phyloP scores from a whole-genome alignment of 2,888 invertebrate genomes.

The Parnassius orleans region DNA sequence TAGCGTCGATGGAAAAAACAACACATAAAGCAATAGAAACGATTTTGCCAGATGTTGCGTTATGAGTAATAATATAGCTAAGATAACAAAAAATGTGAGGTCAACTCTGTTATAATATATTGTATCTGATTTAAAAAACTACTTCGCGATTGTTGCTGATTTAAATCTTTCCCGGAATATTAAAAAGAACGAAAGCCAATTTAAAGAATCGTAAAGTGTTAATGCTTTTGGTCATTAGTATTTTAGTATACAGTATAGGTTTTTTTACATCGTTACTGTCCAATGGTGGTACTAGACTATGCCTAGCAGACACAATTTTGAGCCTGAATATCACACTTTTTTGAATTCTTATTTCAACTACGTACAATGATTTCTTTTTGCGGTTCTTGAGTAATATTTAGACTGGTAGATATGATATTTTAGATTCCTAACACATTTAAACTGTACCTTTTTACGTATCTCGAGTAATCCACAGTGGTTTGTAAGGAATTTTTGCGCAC shows the following conservation, averaged over 20 bases:
- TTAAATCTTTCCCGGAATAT: constrained; percentile 4
- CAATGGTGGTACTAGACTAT: not conserved
- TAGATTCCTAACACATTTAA: constrained; percentile 2
- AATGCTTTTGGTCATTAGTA: not conserved
- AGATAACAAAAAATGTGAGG: constrained; percentile 20
- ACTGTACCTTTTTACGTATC: constrained; percentile 89
- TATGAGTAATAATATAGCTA: constrained; percentile 24
- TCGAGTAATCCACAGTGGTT: constrained; percentile 91
- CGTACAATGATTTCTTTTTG: too few species aligned
- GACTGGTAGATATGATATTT: too few species aligned
- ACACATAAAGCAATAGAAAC: constrained; percentile 21
- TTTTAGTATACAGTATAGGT: too few species aligned
- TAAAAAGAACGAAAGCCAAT: constrained; percentile 10
- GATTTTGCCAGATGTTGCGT: constrained; percentile 26
- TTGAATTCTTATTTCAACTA: too few species aligned
- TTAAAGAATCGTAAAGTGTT: not conserved
- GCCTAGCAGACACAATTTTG: constrained; percentile 9
- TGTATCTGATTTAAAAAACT: constrained; percentile 15
- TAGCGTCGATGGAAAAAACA: constrained; percentile 22
- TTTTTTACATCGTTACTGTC: too few species aligned
- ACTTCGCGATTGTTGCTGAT: constrained; percentile 14
- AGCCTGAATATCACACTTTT: too few species aligned
- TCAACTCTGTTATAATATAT: constrained; percentile 14
- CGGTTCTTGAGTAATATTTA: too few species aligned
- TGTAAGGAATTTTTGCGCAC: constrained; percentile 81